phyloP scores from a whole-genome alignment of 2,888 invertebrate genomes.

The Fragum fragum region DNA sequence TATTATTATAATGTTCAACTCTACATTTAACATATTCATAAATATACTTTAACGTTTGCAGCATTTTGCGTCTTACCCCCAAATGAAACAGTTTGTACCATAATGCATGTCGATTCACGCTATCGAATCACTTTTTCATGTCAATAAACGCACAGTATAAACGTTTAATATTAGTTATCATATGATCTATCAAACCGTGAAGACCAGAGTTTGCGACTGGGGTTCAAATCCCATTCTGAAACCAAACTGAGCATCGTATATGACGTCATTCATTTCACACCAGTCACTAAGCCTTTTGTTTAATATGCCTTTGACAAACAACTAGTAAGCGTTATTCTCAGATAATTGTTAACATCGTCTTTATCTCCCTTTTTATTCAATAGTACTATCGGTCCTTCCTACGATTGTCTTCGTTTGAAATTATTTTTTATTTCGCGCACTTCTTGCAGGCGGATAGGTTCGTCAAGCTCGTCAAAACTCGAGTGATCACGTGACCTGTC shows the following conservation, averaged over 20 bases:
- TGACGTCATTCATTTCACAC: slow-evolving; percentile 24
- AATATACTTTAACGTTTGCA: background rate
- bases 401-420: background rate
- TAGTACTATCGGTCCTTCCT: background rate
- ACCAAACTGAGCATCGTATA: slow-evolving; percentile 43
- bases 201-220: slow-evolving; percentile 34
- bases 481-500: background rate
- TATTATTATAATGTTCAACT: slow-evolving; percentile 10
- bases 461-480: slow-evolving; percentile 1
- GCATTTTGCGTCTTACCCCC: background rate
- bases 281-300: slow-evolving; percentile 24
- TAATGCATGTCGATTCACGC: slow-evolving; percentile 11
- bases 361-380: slow-evolving; percentile 38
- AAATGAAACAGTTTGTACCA: slow-evolving; percentile 6
- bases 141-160: slow-evolving; percentile 11
- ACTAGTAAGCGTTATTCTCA: slow-evolving; percentile 36
- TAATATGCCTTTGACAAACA: slow-evolving; percentile 42
- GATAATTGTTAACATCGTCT: slow-evolving; percentile 40
- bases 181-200: slow-evolving; percentile 1
- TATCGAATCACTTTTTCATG: slow-evolving; percentile 7
- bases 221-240: slow-evolving; percentile 33
- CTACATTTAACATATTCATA: slow-evolving; percentile 10
- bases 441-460: background rate
- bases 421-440: background rate
- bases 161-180: background rate